Evolutionary conservation across 2,888 invertebrate species (phyloP), one percentile per base, ranked within the genome.

Genomic region (Meiosimyza decipiens): DNA sequence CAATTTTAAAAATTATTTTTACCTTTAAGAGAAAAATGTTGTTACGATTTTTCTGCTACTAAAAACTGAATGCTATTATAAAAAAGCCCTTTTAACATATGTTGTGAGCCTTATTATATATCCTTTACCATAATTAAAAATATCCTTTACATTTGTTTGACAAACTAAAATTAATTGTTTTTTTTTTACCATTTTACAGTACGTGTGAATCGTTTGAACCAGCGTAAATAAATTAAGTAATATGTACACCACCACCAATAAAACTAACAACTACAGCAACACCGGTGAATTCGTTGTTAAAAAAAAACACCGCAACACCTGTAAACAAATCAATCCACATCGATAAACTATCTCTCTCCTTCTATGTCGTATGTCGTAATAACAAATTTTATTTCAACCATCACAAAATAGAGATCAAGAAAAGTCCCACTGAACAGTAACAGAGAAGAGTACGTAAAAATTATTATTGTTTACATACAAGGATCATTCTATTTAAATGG

Each of bases 171-270:
- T 57, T 33, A 3, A 28, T 67, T 55, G 40, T 18, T 40, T 18
- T 57, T 18, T 57, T 40, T 67, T 40, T n/a, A 55, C 13, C 55
- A 13, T 47, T 93, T 90, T 91, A 87, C 95, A 95, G 95, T 95
- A 94, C 94, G 95, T 91, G 94, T 94, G 91, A 92, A 93, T 90
- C 94, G 95, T 89, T 92, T 94, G 90, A 94, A 92, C 91, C 92
- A 94, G 91, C 87, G 87, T 85, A 87, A 87, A 87, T 87, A 85
- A 83, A 79, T 73, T 71, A 78, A 40, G 40, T 40, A 40, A 40
- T 77, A 79, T 69, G 79, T 77, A 80, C 79, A 80, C 78, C 78
- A 54, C 71, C 78, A 78, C 76, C 76, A 75, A 78, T 77, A 75
- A 79, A 75, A 71, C 71, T 69, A 77, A 66, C 73, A 74, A 77